These are phyloP conservation scores for Hylomyscus alleni DNA, from an alignment of 2,797 vertebrate species.

Conservation along the genomic window DNA sequence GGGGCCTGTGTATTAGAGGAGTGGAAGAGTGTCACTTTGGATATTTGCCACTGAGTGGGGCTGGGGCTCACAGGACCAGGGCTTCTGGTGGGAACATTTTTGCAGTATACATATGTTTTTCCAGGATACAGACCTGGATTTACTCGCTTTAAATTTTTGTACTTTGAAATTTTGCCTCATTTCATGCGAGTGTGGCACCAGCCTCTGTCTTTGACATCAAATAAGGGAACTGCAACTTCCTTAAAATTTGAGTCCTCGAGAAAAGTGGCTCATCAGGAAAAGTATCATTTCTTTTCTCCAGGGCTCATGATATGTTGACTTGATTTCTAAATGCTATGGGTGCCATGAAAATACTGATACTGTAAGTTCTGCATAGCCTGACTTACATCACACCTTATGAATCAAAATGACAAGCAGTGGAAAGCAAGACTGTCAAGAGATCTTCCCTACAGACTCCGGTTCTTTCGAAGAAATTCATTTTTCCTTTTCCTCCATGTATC, in stretches of 20 bases:
- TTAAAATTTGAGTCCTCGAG: conserved; percentile 69
- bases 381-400: background rate
- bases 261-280: conserved; percentile 79
- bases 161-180: conserved; percentile 50
- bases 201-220: conserved; percentile 76
- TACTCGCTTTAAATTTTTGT: conserved; percentile 51
- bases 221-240: conserved; percentile 66
- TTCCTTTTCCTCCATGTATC: background rate
- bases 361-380: conserved; percentile 50
- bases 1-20: background rate
- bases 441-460: background rate
- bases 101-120: background rate
- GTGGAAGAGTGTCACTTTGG: background rate
- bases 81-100: background rate
- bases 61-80: background rate
- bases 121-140: conserved; percentile 31
- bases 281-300: conserved; percentile 39
- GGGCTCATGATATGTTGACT: conserved; percentile 62
- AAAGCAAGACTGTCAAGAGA: background rate
- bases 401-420: background rate
- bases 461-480: background rate
- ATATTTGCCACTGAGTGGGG: background rate
- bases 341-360: conserved; percentile 74
- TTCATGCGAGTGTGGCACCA: conserved; percentile 57
- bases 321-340: conserved; percentile 73